Conservation (phyloP, 2,797 vertebrate genomes). For the Ceyx erithaca region DNA sequence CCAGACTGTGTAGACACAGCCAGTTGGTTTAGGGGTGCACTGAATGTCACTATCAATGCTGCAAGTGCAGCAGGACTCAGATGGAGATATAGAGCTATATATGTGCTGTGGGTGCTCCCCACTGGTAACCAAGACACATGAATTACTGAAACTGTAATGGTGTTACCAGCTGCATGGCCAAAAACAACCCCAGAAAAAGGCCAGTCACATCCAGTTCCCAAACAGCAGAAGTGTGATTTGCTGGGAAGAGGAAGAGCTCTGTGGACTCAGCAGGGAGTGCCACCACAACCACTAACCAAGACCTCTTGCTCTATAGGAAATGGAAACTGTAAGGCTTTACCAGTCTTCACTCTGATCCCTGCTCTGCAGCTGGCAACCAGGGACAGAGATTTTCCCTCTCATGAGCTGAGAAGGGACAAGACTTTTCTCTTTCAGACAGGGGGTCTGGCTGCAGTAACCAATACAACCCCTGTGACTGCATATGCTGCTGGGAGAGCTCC, state of each 20-base stretch:
- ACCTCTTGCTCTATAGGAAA: not conserved
- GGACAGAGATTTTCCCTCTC: not conserved
- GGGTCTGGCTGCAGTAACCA: not conserved
- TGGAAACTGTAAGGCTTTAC: not conserved
- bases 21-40: not conserved
- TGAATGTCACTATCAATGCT: not conserved
- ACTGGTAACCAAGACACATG: not conserved
- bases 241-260: not conserved
- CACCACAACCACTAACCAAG: not conserved
- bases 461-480: rapidly evolving
- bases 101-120: not conserved
- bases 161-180: not conserved
- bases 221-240: not conserved
- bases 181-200: not conserved
- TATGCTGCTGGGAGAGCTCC: not conserved
- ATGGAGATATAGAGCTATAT: not conserved
- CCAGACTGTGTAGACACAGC: not conserved
- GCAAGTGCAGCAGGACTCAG: not conserved
- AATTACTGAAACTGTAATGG: not conserved
- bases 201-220: not conserved
- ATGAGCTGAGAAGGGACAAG: not conserved
- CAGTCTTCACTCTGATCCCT: not conserved
- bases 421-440: not conserved
- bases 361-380: not conserved
- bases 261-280: not conserved